phyloP scores from a whole-genome alignment of 2,113 vertebrate species.

The Cryptotis parvus region DNA sequence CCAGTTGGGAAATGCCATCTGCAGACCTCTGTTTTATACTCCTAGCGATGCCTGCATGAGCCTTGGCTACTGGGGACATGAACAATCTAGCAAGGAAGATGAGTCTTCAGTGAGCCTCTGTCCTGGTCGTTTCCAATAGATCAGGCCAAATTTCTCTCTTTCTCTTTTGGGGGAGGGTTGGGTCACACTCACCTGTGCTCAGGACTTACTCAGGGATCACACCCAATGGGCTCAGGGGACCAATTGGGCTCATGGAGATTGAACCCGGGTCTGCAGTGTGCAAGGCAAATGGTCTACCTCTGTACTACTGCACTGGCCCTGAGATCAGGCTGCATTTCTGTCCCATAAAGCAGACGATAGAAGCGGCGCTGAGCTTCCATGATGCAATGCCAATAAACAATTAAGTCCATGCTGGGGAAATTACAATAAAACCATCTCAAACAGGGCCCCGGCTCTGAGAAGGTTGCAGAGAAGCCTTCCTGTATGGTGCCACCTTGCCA shows the following conservation, averaged over 20 bases:
- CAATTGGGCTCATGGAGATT: too few relatives aligned
- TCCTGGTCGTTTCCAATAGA: background rate
- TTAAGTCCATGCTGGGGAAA: slow-evolving; percentile 44
- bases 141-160: background rate
- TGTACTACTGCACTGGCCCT: too few relatives aligned
- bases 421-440: slow-evolving; percentile 38
- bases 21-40: slow-evolving; percentile 78
- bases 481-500: rapidly evolving
- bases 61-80: background rate
- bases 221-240: too few relatives aligned
- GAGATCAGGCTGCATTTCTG: too few relatives aligned
- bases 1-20: slow-evolving; percentile 57
- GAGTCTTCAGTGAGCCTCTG: too few relatives aligned
- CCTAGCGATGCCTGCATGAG: background rate
- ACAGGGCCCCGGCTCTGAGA: background rate
- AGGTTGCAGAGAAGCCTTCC: background rate
- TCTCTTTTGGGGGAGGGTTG: background rate
- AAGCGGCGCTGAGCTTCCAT: background rate
- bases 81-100: background rate
- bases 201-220: too few relatives aligned
- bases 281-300: too few relatives aligned
- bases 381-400: background rate
- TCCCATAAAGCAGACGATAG: too few relatives aligned
- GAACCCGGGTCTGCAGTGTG: too few relatives aligned
- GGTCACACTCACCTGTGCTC: too few relatives aligned